phyloP scores from a whole-genome alignment of 1,140 invertebrate species.

The Heliothis subflexa region DNA sequence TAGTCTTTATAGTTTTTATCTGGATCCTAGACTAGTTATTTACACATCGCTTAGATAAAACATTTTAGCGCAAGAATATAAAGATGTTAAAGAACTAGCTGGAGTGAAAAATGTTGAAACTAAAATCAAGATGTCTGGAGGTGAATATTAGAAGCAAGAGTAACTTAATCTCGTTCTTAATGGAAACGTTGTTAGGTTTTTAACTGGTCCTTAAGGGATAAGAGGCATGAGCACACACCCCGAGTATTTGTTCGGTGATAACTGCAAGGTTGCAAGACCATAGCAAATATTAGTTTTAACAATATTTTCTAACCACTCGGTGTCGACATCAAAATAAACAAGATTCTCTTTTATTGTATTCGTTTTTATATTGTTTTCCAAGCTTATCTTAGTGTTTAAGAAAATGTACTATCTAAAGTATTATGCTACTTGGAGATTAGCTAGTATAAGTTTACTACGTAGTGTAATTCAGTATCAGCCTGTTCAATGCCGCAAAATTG shows the following conservation, averaged over 20 bases:
- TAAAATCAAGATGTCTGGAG: too few species aligned
- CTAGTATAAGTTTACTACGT: too few species aligned
- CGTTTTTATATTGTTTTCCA: slow-evolving; percentile 36
- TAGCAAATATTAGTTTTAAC: slow-evolving; percentile 77
- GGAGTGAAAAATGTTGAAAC: neutral
- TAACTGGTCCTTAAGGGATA: slow-evolving; percentile 33
- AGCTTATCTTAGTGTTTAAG: slow-evolving; percentile 15
- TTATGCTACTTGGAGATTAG: neutral
- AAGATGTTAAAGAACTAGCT: neutral
- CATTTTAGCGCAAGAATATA: neutral
- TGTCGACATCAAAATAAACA: slow-evolving; percentile 83
- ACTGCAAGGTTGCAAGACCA: slow-evolving; percentile 71
- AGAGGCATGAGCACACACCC: slow-evolving; percentile 22
- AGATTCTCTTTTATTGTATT: slow-evolving; percentile 54
- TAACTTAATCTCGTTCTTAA: neutral
- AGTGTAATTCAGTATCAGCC: too few species aligned
- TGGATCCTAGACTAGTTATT: slow-evolving; percentile 17
- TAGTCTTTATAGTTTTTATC: slow-evolving; percentile 21
- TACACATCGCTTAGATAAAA: neutral
- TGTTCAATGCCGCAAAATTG: too few species aligned
- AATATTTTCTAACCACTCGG: slow-evolving; percentile 81
- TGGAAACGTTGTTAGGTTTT: slow-evolving; percentile 2
- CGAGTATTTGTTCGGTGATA: slow-evolving; percentile 77
- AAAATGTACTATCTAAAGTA: neutral
- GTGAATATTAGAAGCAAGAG: neutral